phyloP scores from a whole-genome alignment of 1,140 invertebrate genomes.

The Drosophila virilis region DNA sequence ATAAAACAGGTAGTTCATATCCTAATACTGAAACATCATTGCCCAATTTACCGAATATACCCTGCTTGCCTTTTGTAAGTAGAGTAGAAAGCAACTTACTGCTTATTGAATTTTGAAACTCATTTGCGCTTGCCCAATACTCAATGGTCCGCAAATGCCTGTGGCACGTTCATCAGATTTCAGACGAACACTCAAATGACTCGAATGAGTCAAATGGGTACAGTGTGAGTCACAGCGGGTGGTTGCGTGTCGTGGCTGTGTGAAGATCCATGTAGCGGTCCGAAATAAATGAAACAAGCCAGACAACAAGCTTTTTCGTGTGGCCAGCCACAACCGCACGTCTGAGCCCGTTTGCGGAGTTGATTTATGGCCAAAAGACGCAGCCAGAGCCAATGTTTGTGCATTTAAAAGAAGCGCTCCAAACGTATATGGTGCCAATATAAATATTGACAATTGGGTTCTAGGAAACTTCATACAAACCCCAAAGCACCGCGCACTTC shows the following conservation, averaged over 20 bases:
- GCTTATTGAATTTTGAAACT: conserved; percentile 47
- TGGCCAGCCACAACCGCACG: conserved; percentile 9
- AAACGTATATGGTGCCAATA: conserved; percentile 46
- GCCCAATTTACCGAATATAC: too few relatives aligned
- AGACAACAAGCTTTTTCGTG: conserved; percentile 11
- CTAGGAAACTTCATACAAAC: conserved; percentile 54
- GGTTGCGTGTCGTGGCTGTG: conserved; percentile 27
- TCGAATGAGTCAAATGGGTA: conserved; percentile 47
- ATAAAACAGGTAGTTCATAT: too few relatives aligned
- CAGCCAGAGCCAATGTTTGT: conserved; percentile 54
- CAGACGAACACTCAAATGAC: conserved; percentile 48
- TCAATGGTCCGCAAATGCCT: conserved; percentile 31
- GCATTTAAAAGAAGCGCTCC: conserved; percentile 67
- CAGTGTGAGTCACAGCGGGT: conserved; percentile 39
- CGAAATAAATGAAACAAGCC: conserved; percentile 1
- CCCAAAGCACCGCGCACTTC: background rate
- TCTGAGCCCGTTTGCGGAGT: conserved; percentile 8
- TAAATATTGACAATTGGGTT: conserved; percentile 72
- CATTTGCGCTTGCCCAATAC: conserved; percentile 35
- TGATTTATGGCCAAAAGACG: conserved; percentile 35
- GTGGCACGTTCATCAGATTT: conserved; percentile 67
- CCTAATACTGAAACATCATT: too few relatives aligned
- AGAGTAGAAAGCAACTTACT: background rate
- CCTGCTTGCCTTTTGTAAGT: background rate
- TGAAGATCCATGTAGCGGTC: conserved; percentile 49